Base-by-base conservation (phyloP, 2,888 invertebrate species). In the Hyppa rectilinea region DNA sequence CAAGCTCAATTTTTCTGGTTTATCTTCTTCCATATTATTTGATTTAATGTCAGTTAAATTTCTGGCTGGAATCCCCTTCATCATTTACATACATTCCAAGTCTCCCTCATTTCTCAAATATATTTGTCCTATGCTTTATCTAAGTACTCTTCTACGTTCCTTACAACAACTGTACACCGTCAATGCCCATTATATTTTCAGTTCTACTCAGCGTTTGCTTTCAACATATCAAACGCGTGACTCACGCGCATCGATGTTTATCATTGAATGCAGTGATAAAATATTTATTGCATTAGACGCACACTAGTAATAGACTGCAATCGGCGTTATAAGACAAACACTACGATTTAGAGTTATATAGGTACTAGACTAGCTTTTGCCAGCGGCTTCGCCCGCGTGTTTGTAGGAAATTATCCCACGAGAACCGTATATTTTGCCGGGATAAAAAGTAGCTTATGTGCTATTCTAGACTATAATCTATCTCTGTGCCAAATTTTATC, bases 201-300 rank as follows among this genome's bases (percentile, higher is more conserved):
- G 69, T 52, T 58, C 17, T 14, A 12, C 50, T 50, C 12, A 26
- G 43, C 50, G 5, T 52, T 50, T 60, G 43, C 49, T 45, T 62
- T 38, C 12, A 45, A 63, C 63, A 64, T 55, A 60, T 59, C 14
- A 63, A 56, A 29, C 45, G 29, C n/a, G 26, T 75, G 43, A 71
- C n/a, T 71, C 59, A 71, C 34, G 2, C 31, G 23, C 59, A 45
- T 56, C 20, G n/a, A 59, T 36, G 23, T 76, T 63, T 40, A 55
- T 70, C 29, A 63, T 63, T 53, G 12, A 26, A 45, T 61, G 55
- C 60, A 40, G 38, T 78, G 55, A 34, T 78, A 50, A 56, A 59
- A 64, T 47, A 64, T 56, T 64, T 64, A 64, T 60, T 64, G 34
- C 64, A 40, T 60, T 56, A 45, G 29, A 50, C 56, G 59, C 38